Evolutionary conservation across 2,113 vertebrate genomes (phyloP), one percentile per base, ranked within the genome.

Genomic region (Glaucidium brasilianum): DNA sequence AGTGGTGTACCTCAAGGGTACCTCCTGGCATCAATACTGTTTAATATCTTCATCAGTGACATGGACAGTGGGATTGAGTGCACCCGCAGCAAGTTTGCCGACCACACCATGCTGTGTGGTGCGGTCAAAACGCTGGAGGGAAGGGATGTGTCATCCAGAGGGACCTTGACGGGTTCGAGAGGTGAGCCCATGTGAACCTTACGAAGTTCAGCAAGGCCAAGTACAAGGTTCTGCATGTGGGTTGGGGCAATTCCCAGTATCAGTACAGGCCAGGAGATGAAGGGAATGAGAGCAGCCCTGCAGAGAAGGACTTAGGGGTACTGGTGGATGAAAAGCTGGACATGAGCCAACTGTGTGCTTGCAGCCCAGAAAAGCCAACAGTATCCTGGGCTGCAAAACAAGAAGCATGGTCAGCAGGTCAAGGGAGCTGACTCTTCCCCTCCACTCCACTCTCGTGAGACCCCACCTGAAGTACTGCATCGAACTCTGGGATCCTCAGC

Each of bases 201-300:
- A 17, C 12, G 71, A 83, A n/a, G 19, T n/a, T 69, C 16, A 37
- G 15, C 14, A 32, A 62, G 11, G 34, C 16, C 18, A 67, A 43
- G 6, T 25, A 21, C 41, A 77, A 27, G 15, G 32, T 59, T 39
- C 37, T 73, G 35, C 30, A 10, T 26, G 1, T 50, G 26, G 43
- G 6, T 12, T 1, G 2, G 16, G 23, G 29, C 56, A 67, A 27
- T 2, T 5, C 19, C 22, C 0, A 0, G 4, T 53, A 35, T 41
- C 25, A 26, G 4, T 41, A 67, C 29, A 39, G 27, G 11, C 6
- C 49, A 41, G 30, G 32, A 2, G 27, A 29, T 58, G 18, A 72
- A 55, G 13, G 19, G 26, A 43, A 45, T 82, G 55, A 58, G 35
- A 92, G 39, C 69, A 81, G 26, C 39, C 47, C 45, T 62, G n/a